Percentiles rank a stretch among this genome's conserved stretches.
Evolutionary conservation across 2,888 invertebrate genomes (phyloP).

Genomic region (Scaptomyza parva): DNA sequence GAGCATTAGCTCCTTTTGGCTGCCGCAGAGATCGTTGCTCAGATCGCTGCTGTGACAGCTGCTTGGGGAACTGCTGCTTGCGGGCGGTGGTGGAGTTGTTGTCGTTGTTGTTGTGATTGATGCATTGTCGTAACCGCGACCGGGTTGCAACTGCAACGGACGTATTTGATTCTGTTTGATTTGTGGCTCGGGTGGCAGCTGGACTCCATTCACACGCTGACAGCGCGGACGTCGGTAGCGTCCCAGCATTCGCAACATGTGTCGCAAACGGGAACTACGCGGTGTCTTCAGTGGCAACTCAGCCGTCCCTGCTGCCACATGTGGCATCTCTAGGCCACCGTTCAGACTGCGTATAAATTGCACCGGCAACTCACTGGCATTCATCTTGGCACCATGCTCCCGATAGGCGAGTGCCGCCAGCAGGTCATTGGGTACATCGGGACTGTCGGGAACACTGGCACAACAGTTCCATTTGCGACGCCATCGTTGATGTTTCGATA

Average conservation of each 20-base stretch:
- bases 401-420: constrained; percentile 82
- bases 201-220: constrained; percentile 54
- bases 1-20: constrained; percentile 77
- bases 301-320: constrained; percentile 19
- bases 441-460: constrained; percentile 87
- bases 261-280: constrained; percentile 76
- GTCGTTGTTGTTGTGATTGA: constrained; percentile 54
- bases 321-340: constrained; percentile 48
- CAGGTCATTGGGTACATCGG: constrained; percentile 86
- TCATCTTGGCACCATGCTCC: constrained; percentile 68
- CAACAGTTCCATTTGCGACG: constrained; percentile 87
- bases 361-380: constrained; percentile 72
- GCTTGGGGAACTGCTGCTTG: constrained; percentile 51
- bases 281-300: constrained; percentile 57
- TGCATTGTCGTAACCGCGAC: constrained; percentile 47
- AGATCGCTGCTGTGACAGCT: constrained; percentile 60
- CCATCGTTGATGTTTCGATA: constrained; percentile 85
- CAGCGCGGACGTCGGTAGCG: constrained; percentile 84
- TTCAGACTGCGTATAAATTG: constrained; percentile 60
- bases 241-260: constrained; percentile 84
- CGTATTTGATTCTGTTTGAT: constrained; percentile 85
- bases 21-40: constrained; percentile 61
- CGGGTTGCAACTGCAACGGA: constrained; percentile 77
- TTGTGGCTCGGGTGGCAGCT: constrained; percentile 56
- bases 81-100: constrained; percentile 57